These are phyloP conservation scores for Mus spicilegus DNA, from an alignment of 2,113 vertebrate genomes.

Conservation along the genomic window DNA sequence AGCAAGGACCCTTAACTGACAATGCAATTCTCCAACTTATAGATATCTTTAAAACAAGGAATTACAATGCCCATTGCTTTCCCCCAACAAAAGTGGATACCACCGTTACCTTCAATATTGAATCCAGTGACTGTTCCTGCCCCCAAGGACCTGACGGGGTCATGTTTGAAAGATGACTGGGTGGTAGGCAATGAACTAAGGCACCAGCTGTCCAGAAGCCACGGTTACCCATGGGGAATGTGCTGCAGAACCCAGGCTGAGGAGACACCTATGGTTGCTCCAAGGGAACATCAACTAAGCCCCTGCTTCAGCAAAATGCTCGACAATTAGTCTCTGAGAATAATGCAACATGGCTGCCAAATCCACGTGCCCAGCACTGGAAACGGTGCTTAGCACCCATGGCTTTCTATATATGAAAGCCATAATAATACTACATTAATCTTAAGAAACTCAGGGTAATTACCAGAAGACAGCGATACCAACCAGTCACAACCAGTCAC, in stretches of 20 bases:
- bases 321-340: background rate
- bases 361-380: background rate
- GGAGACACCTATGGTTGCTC: background rate
- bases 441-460: slow-evolving; percentile 13
- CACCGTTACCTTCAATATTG: background rate
- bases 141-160: background rate
- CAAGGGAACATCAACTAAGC: background rate
- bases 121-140: background rate
- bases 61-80: no score
- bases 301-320: background rate
- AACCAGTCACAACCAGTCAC: background rate
- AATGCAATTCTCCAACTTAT: background rate
- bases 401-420: background rate
- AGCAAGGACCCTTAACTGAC: background rate
- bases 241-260: background rate
- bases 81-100: background rate
- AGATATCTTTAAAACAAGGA: background rate
- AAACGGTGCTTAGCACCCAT: background rate
- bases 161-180: background rate
- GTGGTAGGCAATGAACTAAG: background rate
- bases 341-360: no score
- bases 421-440: background rate
- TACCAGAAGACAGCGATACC: background rate
- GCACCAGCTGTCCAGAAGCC: background rate
- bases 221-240: background rate